phyloP scores from a whole-genome alignment of 2,888 invertebrate genomes.

The Coelogynopora nodosa region DNA sequence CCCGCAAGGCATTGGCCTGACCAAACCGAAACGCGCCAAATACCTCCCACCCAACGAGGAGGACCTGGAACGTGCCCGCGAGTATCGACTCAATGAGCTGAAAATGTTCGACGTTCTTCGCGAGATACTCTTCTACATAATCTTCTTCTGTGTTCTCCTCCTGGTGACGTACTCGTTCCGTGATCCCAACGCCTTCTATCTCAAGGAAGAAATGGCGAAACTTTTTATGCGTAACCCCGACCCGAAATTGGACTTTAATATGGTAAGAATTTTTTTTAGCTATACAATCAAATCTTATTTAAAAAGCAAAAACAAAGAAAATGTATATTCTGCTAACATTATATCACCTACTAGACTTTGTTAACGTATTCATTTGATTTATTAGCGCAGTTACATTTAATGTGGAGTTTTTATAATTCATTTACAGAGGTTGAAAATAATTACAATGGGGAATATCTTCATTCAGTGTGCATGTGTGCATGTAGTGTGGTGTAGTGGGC shows the following conservation, averaged over 20 bases:
- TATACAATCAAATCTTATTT: background rate
- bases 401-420: too few species aligned
- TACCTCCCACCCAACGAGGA: slow-evolving; percentile 57
- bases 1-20: slow-evolving; percentile 21
- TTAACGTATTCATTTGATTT: too few species aligned
- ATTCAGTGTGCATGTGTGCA: too few species aligned
- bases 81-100: slow-evolving; percentile 61
- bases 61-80: slow-evolving; percentile 57
- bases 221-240: slow-evolving; percentile 46
- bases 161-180: slow-evolving; percentile 62
- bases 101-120: slow-evolving; percentile 62
- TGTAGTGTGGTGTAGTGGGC: too few species aligned
- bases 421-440: too few species aligned
- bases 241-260: slow-evolving; percentile 16
- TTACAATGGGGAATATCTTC: too few species aligned
- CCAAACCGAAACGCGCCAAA: slow-evolving; percentile 19
- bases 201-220: slow-evolving; percentile 59
- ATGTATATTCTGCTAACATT: too few species aligned
- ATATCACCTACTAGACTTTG: too few species aligned
- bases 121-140: slow-evolving; percentile 62
- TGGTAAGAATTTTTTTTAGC: background rate
- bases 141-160: slow-evolving; percentile 63
- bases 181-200: slow-evolving; percentile 59
- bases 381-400: too few species aligned
- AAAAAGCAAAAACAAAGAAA: too few species aligned